Conservation (phyloP, 2,113 vertebrate species). For the Coregonus clupeaformis region DNA sequence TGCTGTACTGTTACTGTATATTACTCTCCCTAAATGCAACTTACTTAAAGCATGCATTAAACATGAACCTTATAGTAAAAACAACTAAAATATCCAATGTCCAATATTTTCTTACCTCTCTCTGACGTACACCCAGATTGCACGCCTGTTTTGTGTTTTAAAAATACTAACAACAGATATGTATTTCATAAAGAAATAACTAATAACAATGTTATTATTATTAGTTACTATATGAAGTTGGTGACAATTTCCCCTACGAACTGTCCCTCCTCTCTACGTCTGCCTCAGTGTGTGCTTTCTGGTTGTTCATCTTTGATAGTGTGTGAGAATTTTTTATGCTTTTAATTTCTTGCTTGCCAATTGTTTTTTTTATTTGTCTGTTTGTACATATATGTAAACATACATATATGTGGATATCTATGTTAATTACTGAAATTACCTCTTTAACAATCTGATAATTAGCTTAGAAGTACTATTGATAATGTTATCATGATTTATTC, state of each 20-base stretch:
- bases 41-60: slow-evolving; percentile 96
- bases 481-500: slow-evolving; percentile 53
- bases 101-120: slow-evolving; percentile 74
- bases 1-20: slow-evolving; percentile 84
- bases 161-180: slow-evolving; percentile 73
- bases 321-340: slow-evolving; percentile 74
- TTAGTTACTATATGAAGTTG: slow-evolving; percentile 76
- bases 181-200: slow-evolving; percentile 55
- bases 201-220: slow-evolving; percentile 74
- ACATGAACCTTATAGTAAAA: slow-evolving; percentile 76
- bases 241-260: slow-evolving; percentile 63
- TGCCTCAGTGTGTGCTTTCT: slow-evolving; percentile 84
- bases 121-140: slow-evolving; percentile 92
- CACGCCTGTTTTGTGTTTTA: slow-evolving; percentile 80
- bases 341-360: slow-evolving; percentile 76
- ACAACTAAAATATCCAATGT: slow-evolving; percentile 80
- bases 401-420: slow-evolving; percentile 68
- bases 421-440: slow-evolving; percentile 59
- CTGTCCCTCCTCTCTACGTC: slow-evolving; percentile 76
- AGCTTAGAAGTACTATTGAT: slow-evolving; percentile 41
- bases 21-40: slow-evolving; percentile 99
- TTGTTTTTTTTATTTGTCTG: slow-evolving; percentile 65
- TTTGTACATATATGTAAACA: slow-evolving; percentile 66
- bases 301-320: slow-evolving; percentile 86
- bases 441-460: slow-evolving; percentile 4